Evolutionary conservation across 2,888 invertebrate species (phyloP).

Genomic region (Taphrorychus bicolor): DNA sequence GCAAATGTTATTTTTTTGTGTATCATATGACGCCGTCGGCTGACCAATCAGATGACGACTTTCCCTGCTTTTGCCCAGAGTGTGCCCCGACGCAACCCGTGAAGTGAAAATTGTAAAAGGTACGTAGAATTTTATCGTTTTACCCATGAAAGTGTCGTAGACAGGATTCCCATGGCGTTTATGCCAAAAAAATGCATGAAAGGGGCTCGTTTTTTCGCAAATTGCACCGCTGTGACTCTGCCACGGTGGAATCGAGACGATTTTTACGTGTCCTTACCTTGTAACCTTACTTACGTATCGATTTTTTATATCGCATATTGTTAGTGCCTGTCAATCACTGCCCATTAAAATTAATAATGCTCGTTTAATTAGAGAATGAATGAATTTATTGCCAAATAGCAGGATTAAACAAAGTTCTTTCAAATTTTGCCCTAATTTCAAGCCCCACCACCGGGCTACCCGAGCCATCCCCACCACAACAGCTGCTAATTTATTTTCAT

Average conservation of each 20-base stretch:
- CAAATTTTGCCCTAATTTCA: conserved; percentile 51
- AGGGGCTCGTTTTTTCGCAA: conserved; percentile 48
- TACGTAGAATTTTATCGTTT: conserved; percentile 63
- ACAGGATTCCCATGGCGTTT: conserved; percentile 52
- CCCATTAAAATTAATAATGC: conserved; percentile 40
- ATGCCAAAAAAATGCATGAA: conserved; percentile 47
- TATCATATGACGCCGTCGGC: conserved; percentile 60
- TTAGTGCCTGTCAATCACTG: conserved; percentile 45
- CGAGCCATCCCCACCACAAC: conserved; percentile 48
- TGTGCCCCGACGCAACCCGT: conserved; percentile 60
- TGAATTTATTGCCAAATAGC: conserved; percentile 40
- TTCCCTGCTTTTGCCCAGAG: conserved; percentile 59
- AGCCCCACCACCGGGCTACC: conserved; percentile 48
- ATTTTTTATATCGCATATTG: conserved; percentile 51
- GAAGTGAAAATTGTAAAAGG: conserved; percentile 61
- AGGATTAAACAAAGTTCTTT: conserved; percentile 52
- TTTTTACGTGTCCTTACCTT: conserved; percentile 51
- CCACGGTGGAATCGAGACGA: conserved; percentile 34
- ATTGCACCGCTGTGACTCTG: conserved; percentile 30
- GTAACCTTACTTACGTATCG: conserved; percentile 61
- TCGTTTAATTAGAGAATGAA: conserved; percentile 37
- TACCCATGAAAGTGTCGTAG: conserved; percentile 59
- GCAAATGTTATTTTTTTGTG: conserved; percentile 60
- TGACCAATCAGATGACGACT: conserved; percentile 57
- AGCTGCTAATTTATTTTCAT: conserved; percentile 45